phyloP scores from a whole-genome alignment of 2,888 invertebrate species.

The Pachycephus smyrnensis region DNA sequence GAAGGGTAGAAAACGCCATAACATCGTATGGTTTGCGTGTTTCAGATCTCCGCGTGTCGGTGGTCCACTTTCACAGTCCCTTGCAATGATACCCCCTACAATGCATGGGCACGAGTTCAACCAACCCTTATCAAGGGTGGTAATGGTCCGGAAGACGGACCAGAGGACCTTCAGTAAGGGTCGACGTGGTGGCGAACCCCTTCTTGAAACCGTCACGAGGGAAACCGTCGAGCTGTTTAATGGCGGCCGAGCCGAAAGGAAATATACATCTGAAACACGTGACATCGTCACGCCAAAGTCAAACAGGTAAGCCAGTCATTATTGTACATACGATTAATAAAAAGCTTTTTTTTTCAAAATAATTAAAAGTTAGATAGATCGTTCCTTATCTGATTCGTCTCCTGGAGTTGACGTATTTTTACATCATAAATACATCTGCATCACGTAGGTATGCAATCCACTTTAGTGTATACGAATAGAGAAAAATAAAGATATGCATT shows the following conservation, averaged over 20 bases:
- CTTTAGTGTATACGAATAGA: no score
- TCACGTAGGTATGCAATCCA: no score
- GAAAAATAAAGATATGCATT: no score
- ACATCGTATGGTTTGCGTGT: no score
- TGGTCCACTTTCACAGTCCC: constrained; percentile 62
- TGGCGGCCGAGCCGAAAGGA: constrained; percentile 74
- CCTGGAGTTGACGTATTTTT: no score
- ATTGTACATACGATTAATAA: neutral
- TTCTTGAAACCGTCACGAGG: constrained; percentile 74
- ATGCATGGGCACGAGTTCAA: constrained; percentile 66
- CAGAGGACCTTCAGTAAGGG: constrained; percentile 75
- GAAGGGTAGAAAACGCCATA: no score
- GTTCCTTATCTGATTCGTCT: no score
- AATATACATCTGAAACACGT: constrained; percentile 74
- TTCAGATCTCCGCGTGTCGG: constrained; percentile 63
- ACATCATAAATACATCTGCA: no score
- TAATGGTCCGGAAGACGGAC: constrained; percentile 78
- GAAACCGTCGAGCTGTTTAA: constrained; percentile 76
- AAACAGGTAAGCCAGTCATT: constrained; percentile 49
- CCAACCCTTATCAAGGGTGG: constrained; percentile 71
- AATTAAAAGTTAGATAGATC: neutral
- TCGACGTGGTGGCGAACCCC: constrained; percentile 73
- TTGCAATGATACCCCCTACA: constrained; percentile 65
- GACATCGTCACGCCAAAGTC: constrained; percentile 68
- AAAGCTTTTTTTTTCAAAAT: neutral